Evolutionary conservation across 1,140 invertebrate species (phyloP), one percentile per base, ranked within the genome.

Genomic region (Grapholita molesta): DNA sequence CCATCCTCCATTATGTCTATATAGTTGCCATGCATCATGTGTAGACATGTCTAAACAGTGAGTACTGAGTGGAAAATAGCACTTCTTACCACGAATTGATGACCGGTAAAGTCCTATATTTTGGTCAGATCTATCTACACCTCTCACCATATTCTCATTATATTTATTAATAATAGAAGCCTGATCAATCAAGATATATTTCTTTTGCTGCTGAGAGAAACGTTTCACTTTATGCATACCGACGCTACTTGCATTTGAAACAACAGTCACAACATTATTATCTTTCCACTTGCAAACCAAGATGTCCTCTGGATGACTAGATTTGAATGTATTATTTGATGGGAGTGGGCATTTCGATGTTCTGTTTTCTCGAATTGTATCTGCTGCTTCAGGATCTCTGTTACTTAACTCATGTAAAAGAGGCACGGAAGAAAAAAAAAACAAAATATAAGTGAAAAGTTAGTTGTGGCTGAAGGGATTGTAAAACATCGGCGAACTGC

Each of bases 71-170:
- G 71, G 61, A 35, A 80, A 77, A 67, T 80, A 82, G 68, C 76
- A 80, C 64, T 80, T 80, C 38, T 78, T 78, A 9, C 78, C 74
- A 66, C 78, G 32, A 9, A 80, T 76, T 11, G 32, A 18, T 1
- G 65, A 71, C 53, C 73, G 9, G 61, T 76, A 76, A 6, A 75
- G 66, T 15, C 66, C 52, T 65, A 77, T 74, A 61, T 75, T 75
- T 42, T 79, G 71, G 28, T 81, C 74, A 0, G 67, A 33, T 9
- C 76, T 33, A 70, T 81, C 76, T 9, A 78, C n/a, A n/a, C n/a
- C n/a, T n/a, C n/a, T n/a, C n/a, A n/a, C n/a, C n/a, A n/a, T n/a
- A n/a, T n/a, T n/a, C n/a, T n/a, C n/a, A n/a, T n/a, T n/a, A n/a
- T n/a, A n/a, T n/a, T n/a, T n/a, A n/a, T n/a, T n/a, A n/a, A n/a